Evolutionary conservation across 2,113 vertebrate species (phyloP).

Genomic region (Nycticebus coucang): DNA sequence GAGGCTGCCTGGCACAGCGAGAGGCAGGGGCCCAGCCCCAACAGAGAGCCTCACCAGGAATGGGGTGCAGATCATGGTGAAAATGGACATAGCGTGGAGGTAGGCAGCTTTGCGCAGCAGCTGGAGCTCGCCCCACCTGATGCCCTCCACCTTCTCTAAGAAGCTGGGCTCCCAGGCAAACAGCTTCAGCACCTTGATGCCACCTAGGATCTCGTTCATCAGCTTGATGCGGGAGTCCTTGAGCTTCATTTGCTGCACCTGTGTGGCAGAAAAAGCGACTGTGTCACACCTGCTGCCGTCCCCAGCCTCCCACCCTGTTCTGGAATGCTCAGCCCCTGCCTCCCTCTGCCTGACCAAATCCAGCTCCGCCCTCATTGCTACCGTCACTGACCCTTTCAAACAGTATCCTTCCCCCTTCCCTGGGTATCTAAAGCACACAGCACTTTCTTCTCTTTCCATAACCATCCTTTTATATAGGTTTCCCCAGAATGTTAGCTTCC

Average conservation of each 20-base stretch:
- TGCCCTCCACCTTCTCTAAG: constrained; percentile 89
- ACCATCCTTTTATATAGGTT: no score
- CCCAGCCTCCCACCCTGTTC: not conserved
- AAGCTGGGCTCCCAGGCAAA: constrained; percentile 98
- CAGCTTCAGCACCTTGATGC: constrained; percentile 97
- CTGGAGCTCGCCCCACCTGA: constrained; percentile 91
- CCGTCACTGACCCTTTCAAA: not conserved
- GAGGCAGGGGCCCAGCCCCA: not conserved
- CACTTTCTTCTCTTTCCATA: not conserved
- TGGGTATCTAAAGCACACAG: not conserved
- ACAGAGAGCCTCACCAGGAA: constrained; percentile 89
- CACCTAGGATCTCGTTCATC: constrained; percentile 96
- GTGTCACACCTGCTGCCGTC: not conserved
- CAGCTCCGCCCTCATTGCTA: not conserved
- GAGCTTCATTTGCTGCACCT: constrained; percentile 95
- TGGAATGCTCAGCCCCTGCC: not conserved
- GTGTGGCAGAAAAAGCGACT: not conserved
- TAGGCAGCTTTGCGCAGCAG: constrained; percentile 90
- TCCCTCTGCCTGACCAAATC: not conserved
- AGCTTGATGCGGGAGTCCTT: constrained; percentile 95
- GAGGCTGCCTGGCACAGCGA: not conserved
- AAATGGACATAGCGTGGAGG: constrained; percentile 90
- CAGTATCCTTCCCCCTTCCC: not conserved
- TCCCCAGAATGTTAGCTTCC: not conserved
- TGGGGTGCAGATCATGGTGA: constrained; percentile 93